phyloP scores from a whole-genome alignment of 2,888 invertebrate genomes.

The Tryphoninae sp. region DNA sequence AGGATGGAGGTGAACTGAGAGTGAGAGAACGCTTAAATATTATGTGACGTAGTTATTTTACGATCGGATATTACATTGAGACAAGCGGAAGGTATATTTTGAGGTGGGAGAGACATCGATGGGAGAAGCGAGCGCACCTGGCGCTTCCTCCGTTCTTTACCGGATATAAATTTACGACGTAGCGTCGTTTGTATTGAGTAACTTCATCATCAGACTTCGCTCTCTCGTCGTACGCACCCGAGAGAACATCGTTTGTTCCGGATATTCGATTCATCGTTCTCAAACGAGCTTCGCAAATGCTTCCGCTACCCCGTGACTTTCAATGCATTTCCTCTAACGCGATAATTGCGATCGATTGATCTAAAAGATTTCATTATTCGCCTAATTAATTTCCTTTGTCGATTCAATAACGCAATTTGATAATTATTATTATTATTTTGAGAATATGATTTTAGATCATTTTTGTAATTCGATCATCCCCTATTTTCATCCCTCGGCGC shows the following conservation, averaged over 20 bases:
- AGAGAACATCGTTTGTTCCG: conserved; percentile 6
- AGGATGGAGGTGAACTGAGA: background rate
- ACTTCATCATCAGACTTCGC: conserved; percentile 12
- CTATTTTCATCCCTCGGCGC: no score
- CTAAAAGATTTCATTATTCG: background rate
- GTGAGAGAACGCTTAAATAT: conserved; percentile 6
- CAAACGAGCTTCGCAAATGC: background rate
- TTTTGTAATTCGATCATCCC: no score
- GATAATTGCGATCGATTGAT: background rate
- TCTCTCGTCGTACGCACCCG: background rate
- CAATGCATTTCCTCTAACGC: background rate
- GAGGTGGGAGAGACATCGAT: conserved; percentile 10
- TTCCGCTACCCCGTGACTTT: background rate
- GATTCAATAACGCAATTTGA: background rate
- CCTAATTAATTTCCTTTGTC: no score
- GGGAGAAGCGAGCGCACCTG: conserved; percentile 8
- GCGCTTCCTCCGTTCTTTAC: background rate
- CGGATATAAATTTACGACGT: conserved; percentile 49
- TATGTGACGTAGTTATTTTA: conserved; percentile 36
- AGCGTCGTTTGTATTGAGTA: conserved; percentile 32
- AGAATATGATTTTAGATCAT: no score
- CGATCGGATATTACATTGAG: conserved; percentile 51
- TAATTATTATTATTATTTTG: background rate
- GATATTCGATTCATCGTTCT: conserved; percentile 37
- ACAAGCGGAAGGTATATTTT: conserved; percentile 10